Conservation (phyloP, 2,888 invertebrate genomes). For the Iphiclides podalirius region DNA sequence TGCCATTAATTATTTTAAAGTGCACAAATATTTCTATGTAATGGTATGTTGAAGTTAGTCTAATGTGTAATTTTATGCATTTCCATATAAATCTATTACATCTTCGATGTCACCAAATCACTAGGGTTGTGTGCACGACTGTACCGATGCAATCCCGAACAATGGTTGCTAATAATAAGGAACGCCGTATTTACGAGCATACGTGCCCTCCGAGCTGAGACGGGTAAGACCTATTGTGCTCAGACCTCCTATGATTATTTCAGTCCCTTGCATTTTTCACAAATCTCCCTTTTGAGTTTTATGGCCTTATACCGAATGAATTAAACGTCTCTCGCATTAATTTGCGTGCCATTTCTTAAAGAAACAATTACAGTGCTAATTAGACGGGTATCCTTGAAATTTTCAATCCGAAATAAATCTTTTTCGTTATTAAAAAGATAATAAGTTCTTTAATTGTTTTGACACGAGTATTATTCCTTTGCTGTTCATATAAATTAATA, state of each 20-base stretch:
- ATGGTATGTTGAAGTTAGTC: too few species aligned
- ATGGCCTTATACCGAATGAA: conserved; percentile 58
- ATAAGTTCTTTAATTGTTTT: too few species aligned
- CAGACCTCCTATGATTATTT: conserved; percentile 79
- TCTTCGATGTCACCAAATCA: conserved; percentile 17
- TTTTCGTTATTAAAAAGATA: too few species aligned
- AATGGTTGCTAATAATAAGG: conserved; percentile 78
- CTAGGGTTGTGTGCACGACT: conserved; percentile 46
- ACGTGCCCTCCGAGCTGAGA: conserved; percentile 73
- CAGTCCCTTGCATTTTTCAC: conserved; percentile 67
- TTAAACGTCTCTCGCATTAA: conserved; percentile 50
- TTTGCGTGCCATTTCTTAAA: conserved; percentile 30
- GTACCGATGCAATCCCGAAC: conserved; percentile 68
- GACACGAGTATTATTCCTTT: too few species aligned
- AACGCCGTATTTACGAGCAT: conserved; percentile 76
- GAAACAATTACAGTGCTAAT: conserved; percentile 38
- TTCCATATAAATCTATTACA: too few species aligned
- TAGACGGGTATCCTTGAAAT: background rate
- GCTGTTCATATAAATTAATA: too few species aligned
- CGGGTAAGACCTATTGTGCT: conserved; percentile 73
- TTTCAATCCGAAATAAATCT: too few species aligned
- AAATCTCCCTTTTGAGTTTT: conserved; percentile 66
- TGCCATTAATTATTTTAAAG: too few species aligned
- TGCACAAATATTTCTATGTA: too few species aligned
- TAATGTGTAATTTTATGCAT: too few species aligned